Percentiles rank a stretch among this genome's conserved stretches.
Evolutionary conservation across 2,888 invertebrate species (phyloP).

Genomic region (Stomorhina lunata): DNA sequence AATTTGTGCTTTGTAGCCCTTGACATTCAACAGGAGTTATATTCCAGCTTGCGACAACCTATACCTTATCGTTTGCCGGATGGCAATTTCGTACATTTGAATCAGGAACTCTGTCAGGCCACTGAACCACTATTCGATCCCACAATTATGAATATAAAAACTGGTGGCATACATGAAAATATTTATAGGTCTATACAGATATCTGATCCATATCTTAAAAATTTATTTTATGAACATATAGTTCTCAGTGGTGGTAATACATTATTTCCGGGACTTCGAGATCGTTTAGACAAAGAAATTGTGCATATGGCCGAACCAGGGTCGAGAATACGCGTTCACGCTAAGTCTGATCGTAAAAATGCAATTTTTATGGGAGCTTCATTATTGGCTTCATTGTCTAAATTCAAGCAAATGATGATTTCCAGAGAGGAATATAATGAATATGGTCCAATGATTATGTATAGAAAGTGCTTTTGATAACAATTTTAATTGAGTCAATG

Average conservation of each 20-base stretch:
- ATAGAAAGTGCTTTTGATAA: no score
- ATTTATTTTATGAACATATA: conserved; percentile 30
- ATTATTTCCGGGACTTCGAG: conserved; percentile 17
- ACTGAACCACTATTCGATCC: conserved; percentile 26
- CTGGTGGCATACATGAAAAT: conserved; percentile 42
- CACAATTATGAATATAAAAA: conserved; percentile 18
- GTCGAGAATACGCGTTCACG: conserved; percentile 10
- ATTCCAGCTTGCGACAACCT: neutral
- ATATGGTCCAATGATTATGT: conserved; percentile 5
- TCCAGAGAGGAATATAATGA: conserved; percentile 31
- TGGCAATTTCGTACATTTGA: conserved; percentile 16
- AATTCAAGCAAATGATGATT: conserved; percentile 20
- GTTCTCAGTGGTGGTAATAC: conserved; percentile 45
- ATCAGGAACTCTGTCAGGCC: conserved; percentile 6
- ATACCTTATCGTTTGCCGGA: conserved; percentile 26
- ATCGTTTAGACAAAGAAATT: conserved; percentile 22
- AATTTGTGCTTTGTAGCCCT: conserved; percentile 8
- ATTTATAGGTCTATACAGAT: conserved; percentile 27
- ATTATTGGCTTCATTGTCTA: conserved; percentile 6
- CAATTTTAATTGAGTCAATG: no score
- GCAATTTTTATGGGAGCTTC: conserved; percentile 28
- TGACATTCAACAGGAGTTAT: neutral
- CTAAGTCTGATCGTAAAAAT: conserved; percentile 33
- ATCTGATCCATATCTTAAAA: neutral
- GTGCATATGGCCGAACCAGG: conserved; percentile 10